Evolutionary conservation across 2,113 vertebrate genomes (phyloP), one percentile per base, ranked within the genome.

Genomic region (Cariama cristata): DNA sequence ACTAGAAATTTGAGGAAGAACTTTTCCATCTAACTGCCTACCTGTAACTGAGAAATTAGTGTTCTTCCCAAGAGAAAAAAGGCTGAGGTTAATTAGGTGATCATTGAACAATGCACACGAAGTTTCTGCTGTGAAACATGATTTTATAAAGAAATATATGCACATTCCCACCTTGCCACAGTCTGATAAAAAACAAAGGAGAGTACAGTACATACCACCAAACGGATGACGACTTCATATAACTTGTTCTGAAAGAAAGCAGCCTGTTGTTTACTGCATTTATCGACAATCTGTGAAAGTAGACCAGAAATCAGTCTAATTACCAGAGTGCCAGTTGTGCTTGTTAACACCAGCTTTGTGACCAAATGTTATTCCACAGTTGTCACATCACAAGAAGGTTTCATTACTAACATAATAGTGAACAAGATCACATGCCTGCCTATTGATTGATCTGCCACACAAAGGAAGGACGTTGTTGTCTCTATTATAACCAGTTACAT

Each of bases 391-490:
- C 98, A 98, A 95, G 94, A 97, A 98, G 97, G 96, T 98, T 98
- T 98, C 98, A 98, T 98, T 98, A 98, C 97, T 97, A 97, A 98
- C 98, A 98, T 98, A 98, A 98, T 97, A 98, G 98, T 97, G 98
- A 98, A 98, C 97, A 98, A 97, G 97, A 98, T 98, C 97, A 98
- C 97, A 98, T 98, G 97, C 96, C 96, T 97, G 95, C 93, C 96
- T 98, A 98, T 98, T 98, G 98, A 98, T 98, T 98, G 98, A 98
- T 98, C 98, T 98, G 98, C 98, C 97, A 97, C 96, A 98, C 97
- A 98, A 98, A 98, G 96, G 96, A 98, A 97, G 96, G 97, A 97
- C 95, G 74, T 96, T 97, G 98, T 97, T 97, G 98, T 98, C 97
- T 98, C 97, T 97, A 95, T 98, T 97, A 98, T 95, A 98, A 97